Base-by-base conservation (phyloP, 2,797 vertebrate species). In the Paedocypris micromegethes region DNA sequence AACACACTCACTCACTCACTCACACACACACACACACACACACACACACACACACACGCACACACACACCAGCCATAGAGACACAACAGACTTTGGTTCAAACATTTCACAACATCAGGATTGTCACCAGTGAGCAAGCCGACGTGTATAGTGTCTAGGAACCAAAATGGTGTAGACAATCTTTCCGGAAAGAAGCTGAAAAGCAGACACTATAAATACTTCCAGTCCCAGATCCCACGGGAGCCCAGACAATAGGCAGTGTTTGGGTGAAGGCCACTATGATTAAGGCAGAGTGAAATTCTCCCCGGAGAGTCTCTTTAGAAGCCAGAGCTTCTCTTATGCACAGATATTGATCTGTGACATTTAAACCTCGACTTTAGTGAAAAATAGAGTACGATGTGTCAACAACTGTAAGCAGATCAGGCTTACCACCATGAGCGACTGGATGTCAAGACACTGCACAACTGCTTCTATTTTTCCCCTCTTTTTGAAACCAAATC, bases 261-360 rank as follows among this genome's bases (percentile, higher is more conserved):
- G 72, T 74, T 74, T 58, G 55, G 66, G 65, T 53, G 54, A 67
- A 62, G 54, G 54, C 59, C 48, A 64, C 53, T 62, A 46, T 56
- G 38, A 56, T 57, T 63, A 63, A 63, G 46, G 59, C 3, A 48
- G 58, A 49, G 40, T 56, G 46, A 44, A 54, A 52, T 3, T 41
- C 54, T 58, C 68, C 60, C 68, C n/a, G 0, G 47, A 58, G 68
- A 51, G 23, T 39, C 57, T n/a, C 53, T 50, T 44, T 38, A 50
- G 53, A 70, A 64, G 59, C 23, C 49, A 61, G 58, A 69, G 58
- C 38, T 61, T 39, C 59, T 70, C 50, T 58, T 43, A 51, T 62
- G 64, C 47, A 43, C 5, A 68, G 72, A 80, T 85, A 83, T 77
- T 71, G 77, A 78, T 84, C 72, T 72, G 44, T 79, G 79, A 79